Percentiles rank a stretch among this genome's conserved stretches.
These are phyloP conservation scores for Antheraea mylitta DNA, from an alignment of 1,140 invertebrate species.

Conservation along the genomic window DNA sequence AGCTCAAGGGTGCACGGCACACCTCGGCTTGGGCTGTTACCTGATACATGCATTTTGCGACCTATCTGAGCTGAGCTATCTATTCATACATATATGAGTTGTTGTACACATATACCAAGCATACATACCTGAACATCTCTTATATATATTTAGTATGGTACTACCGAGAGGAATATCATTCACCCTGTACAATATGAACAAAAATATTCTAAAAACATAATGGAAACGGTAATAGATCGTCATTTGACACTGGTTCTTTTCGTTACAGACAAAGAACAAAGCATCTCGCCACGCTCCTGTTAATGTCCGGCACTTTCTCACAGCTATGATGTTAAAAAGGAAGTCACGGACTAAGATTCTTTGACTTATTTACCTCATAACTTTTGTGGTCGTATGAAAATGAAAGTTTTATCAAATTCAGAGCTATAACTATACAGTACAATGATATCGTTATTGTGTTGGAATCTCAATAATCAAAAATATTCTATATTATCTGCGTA, in stretches of 20 bases:
- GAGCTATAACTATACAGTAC: no score
- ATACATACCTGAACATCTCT: no score
- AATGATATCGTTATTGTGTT: no score
- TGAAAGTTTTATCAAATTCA: constrained; percentile 28
- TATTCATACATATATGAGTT: no score
- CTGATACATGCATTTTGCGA: no score
- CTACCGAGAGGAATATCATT: constrained; percentile 16
- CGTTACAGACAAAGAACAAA: constrained; percentile 60
- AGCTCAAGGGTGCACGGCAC: no score
- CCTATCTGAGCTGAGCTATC: no score
- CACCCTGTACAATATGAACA: constrained; percentile 38
- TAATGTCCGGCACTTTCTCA: constrained; percentile 65
- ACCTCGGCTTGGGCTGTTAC: no score
- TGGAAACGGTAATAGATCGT: constrained; percentile 41
- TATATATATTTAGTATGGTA: no score
- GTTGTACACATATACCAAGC: no score
- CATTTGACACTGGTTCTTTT: constrained; percentile 40
- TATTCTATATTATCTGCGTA: no score
- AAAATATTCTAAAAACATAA: constrained; percentile 49
- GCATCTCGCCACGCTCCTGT: constrained; percentile 54
- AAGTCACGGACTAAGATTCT: constrained; percentile 66
- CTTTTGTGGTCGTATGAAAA: constrained; percentile 35
- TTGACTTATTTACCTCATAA: constrained; percentile 46
- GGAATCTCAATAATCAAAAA: no score
- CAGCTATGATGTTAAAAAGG: constrained; percentile 62